These are phyloP conservation scores for Parasteatoda tepidariorum DNA, from an alignment of 1,140 invertebrate genomes.

Conservation along the genomic window DNA sequence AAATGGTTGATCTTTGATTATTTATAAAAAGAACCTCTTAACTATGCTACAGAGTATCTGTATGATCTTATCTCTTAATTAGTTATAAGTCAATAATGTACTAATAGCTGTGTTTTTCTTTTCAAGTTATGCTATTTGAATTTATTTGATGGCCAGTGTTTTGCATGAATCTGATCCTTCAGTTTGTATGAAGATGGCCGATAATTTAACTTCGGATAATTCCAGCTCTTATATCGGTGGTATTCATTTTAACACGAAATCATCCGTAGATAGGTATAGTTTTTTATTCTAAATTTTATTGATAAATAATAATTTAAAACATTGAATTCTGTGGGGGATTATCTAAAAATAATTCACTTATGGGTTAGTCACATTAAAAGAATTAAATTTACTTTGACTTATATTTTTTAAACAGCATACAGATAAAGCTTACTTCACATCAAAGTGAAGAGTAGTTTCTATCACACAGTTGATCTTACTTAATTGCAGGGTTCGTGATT, in stretches of 20 bases:
- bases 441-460: not conserved
- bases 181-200: not conserved
- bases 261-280: constrained; percentile 39
- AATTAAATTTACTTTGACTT: not conserved
- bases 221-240: constrained; percentile 50
- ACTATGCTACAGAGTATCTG: too few species aligned
- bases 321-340: not conserved
- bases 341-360: not conserved
- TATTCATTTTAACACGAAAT: constrained; percentile 43
- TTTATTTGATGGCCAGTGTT: too few species aligned
- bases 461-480: too few species aligned
- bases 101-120: too few species aligned
- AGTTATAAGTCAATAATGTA: too few species aligned
- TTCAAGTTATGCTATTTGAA: too few species aligned
- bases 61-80: too few species aligned
- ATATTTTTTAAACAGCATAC: not conserved
- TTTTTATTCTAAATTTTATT: not conserved
- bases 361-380: not conserved
- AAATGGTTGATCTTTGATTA: too few species aligned
- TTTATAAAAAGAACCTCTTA: too few species aligned
- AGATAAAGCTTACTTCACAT: not conserved
- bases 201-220: constrained; percentile 16
- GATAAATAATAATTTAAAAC: not conserved
- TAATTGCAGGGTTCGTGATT: too few species aligned
- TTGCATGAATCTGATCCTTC: too few species aligned